phyloP scores from a whole-genome alignment of 1,140 invertebrate species.

The Venturia canescens region DNA sequence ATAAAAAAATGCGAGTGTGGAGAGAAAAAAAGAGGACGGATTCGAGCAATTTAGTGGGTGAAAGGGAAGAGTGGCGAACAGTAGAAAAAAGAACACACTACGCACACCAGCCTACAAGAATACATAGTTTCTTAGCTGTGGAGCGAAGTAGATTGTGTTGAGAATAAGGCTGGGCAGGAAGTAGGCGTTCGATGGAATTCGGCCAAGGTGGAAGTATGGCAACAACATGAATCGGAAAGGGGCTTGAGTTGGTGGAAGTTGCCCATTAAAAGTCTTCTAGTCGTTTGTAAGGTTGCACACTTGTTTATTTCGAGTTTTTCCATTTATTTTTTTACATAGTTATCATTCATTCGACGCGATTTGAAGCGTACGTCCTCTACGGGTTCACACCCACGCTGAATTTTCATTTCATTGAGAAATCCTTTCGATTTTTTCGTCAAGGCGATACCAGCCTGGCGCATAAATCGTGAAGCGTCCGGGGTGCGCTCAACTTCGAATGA shows the following conservation, averaged over 20 bases:
- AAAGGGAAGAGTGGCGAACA: too few species aligned
- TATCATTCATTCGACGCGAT: constrained; percentile 10
- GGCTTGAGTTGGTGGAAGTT: constrained; percentile 67
- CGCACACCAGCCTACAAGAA: too few species aligned
- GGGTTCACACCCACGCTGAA: constrained; percentile 43
- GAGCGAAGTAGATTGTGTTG: constrained; percentile 68
- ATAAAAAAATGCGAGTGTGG: too few species aligned
- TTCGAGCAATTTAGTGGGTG: too few species aligned
- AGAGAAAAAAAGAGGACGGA: too few species aligned
- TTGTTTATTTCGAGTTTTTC: constrained; percentile 5
- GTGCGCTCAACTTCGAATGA: constrained; percentile 28
- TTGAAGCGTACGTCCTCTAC: constrained; percentile 36
- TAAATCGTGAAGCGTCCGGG: constrained; percentile 38
- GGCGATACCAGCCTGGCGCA: background rate
- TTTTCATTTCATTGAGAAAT: constrained; percentile 35
- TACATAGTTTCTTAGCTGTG: background rate
- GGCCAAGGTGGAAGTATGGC: constrained; percentile 71
- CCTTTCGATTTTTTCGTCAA: background rate
- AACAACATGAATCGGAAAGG: constrained; percentile 39
- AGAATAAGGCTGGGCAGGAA: constrained; percentile 71
- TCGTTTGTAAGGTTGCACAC: constrained; percentile 59
- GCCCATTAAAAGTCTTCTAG: constrained; percentile 66
- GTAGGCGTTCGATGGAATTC: constrained; percentile 75
- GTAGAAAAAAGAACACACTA: too few species aligned
- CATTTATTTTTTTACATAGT: background rate